Evolutionary conservation across 2,113 vertebrate species (phyloP).

Genomic region (Sinocyclocheilus anophthalmus): DNA sequence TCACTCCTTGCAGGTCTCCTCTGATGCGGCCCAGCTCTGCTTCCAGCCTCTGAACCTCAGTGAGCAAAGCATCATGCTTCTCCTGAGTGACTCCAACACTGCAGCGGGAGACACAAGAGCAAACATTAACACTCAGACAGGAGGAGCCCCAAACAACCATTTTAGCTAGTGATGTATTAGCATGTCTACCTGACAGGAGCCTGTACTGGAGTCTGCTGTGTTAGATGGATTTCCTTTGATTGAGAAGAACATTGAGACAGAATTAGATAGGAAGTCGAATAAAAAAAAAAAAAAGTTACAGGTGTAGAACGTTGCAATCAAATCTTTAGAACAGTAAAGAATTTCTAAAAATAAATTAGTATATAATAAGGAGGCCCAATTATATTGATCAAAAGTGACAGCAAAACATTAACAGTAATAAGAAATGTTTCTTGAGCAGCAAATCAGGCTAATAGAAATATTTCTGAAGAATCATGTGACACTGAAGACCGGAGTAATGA

Average conservation of each 20-base stretch:
- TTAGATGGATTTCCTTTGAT: slow-evolving; percentile 65
- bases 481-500: too few species aligned
- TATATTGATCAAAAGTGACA: too few species aligned
- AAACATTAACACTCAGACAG: not conserved
- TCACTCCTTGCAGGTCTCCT: slow-evolving; percentile 74
- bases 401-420: too few species aligned
- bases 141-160: not conserved
- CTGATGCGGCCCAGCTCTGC: slow-evolving; percentile 78
- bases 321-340: too few species aligned
- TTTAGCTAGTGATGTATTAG: not conserved
- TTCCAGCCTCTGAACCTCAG: slow-evolving; percentile 79
- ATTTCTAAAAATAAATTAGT: not conserved
- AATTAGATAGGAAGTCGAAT: not conserved
- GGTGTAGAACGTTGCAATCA: not conserved
- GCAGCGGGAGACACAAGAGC: not conserved
- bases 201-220: slow-evolving; percentile 59
- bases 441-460: not conserved
- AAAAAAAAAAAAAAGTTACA: too few species aligned
- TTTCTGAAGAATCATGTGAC: too few species aligned
- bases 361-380: not conserved
- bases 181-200: slow-evolving; percentile 75
- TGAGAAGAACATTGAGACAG: not conserved
- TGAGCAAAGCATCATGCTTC: slow-evolving; percentile 72
- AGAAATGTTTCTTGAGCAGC: not conserved
- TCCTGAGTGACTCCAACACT: slow-evolving; percentile 74